Percentiles rank a stretch among this genome's conserved stretches.
Conservation (phyloP, 2,888 invertebrate genomes). For the Tetragnatha montana region DNA sequence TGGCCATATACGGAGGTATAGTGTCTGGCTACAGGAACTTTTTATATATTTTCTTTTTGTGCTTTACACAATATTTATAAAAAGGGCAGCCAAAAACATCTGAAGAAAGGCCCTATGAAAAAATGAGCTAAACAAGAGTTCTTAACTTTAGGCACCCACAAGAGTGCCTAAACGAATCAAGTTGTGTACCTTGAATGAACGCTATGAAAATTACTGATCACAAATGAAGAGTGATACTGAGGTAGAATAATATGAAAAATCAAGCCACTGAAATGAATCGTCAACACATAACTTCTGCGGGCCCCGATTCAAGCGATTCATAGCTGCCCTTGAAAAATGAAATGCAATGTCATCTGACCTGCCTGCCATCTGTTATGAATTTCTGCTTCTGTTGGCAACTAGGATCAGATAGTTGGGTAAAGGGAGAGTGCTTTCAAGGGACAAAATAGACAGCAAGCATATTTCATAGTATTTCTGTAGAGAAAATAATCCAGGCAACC, state of each 20-base stretch:
- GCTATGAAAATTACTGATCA: background rate
- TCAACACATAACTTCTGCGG: background rate
- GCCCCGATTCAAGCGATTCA: constrained; percentile 20
- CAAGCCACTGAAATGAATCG: background rate
- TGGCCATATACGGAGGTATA: constrained; percentile 71
- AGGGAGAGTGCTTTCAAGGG: constrained; percentile 53
- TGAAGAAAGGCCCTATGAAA: constrained; percentile 6
- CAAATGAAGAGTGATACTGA: background rate
- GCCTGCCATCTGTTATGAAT: constrained; percentile 63
- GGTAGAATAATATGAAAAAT: constrained; percentile 2
- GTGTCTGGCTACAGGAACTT: constrained; percentile 71
- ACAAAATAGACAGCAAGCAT: constrained; percentile 61
- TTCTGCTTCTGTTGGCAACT: constrained; percentile 64
- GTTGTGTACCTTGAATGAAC: background rate
- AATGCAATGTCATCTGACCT: constrained; percentile 65
- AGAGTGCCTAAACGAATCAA: background rate
- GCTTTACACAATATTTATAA: constrained; percentile 44
- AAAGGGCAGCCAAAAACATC: constrained; percentile 17
- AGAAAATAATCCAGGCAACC: constrained; percentile 8
- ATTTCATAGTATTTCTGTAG: constrained; percentile 22
- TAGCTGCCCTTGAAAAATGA: constrained; percentile 40
- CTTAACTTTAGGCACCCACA: background rate
- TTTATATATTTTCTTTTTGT: constrained; percentile 47
- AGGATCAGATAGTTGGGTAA: constrained; percentile 49
- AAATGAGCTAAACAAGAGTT: background rate